A percentile compares a stretch with the other conserved stretches of the same genome.
These are phyloP conservation scores for Centropus bengalensis DNA, from an alignment of 2,113 vertebrate species.

Conservation along the genomic window DNA sequence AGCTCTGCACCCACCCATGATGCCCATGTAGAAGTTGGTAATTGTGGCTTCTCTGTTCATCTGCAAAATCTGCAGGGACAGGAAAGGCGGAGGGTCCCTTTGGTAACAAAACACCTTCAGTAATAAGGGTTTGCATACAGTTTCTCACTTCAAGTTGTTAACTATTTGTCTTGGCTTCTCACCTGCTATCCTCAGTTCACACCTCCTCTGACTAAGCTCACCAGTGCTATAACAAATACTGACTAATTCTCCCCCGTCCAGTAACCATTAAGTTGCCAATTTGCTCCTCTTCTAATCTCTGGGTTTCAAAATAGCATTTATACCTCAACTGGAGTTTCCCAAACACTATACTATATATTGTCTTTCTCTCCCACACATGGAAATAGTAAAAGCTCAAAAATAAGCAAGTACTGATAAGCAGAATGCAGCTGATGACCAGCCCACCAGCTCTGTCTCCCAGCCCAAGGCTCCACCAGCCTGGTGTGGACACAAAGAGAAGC, in stretches of 20 bases:
- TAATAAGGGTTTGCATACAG: not conserved
- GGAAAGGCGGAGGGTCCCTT: not conserved
- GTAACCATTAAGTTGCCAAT: not conserved
- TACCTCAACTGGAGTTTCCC: not conserved
- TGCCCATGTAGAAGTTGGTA: not conserved
- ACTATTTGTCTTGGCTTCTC: not conserved
- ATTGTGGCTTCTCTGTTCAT: not conserved
- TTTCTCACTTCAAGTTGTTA: not conserved
- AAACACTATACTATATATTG: not conserved
- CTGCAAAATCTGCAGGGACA: not conserved
- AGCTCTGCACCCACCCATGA: not conserved
- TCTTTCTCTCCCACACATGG: not conserved
- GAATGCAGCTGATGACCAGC: fast-evolving
- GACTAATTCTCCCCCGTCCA: not conserved
- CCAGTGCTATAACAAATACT: not conserved
- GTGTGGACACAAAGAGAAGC: not conserved
- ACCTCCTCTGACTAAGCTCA: not conserved
- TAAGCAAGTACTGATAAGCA: not conserved
- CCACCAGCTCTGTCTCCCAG: not conserved
- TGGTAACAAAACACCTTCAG: not conserved
- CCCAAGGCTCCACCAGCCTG: not conserved
- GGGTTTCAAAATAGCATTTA: not conserved
- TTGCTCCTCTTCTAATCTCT: not conserved
- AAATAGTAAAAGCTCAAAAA: not conserved
- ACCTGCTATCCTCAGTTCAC: not conserved